Conservation (phyloP, 1,140 invertebrate genomes). For the Drosophila ohnishii region DNA sequence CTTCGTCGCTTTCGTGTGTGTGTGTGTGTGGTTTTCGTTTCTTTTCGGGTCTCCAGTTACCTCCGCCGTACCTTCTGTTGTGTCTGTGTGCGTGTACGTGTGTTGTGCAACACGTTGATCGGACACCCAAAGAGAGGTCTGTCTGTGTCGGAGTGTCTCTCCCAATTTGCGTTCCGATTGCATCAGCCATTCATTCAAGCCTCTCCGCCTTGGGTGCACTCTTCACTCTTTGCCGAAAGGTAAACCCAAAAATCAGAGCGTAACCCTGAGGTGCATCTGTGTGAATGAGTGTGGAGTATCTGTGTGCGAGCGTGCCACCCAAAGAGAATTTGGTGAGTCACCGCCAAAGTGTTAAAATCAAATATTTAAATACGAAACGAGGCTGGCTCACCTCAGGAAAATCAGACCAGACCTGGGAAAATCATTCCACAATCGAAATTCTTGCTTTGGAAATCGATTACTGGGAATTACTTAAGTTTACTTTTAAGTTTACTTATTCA, state of each 20-base stretch:
- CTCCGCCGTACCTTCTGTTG: constrained; percentile 11
- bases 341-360: neutral
- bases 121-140: constrained; percentile 29
- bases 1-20: constrained; percentile 22
- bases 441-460: neutral
- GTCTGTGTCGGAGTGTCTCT: constrained; percentile 41
- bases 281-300: constrained; percentile 3
- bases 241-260: constrained; percentile 40
- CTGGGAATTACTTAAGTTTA: neutral
- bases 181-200: constrained; percentile 73
- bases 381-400: constrained; percentile 6
- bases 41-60: constrained; percentile 54
- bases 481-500: neutral
- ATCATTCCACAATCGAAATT: neutral
- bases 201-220: constrained; percentile 29
- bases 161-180: constrained; percentile 64
- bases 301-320: neutral
- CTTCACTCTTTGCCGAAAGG: constrained; percentile 31
- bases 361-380: constrained; percentile 19
- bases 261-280: constrained; percentile 42
- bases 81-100: neutral
- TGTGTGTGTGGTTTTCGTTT: constrained; percentile 12
- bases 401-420: neutral
- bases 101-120: constrained; percentile 61
- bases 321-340: constrained; percentile 29